Evolutionary conservation across 2,888 invertebrate species (phyloP), one percentile per base, ranked within the genome.

Genomic region (Eilema caniola): DNA sequence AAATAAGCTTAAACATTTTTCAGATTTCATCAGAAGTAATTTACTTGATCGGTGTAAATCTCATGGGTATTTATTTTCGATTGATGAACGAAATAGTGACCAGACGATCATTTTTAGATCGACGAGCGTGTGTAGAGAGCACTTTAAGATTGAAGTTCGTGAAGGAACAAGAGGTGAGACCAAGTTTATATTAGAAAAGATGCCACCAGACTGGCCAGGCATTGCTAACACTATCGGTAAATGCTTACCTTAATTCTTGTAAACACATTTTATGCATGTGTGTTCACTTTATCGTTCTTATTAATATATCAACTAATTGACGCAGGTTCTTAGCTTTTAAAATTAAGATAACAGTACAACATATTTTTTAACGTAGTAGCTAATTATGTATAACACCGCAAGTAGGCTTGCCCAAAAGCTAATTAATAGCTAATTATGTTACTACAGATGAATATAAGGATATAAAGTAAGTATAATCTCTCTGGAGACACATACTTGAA

Each of bases 71-170:
- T n/a, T 98, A 98, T 93, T 98, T 98, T 90, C 97, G 98, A 69
- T 96, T 98, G 80, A 97, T 98, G 96, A 98, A 98, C 77, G 99
- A 99, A 92, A 97, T 99, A 62, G 97, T 98, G 24, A 97, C 98
- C 76, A 95, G 98, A 74, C 96, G 98, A 75, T 98, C 98, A 1
- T 99, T 99, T 89, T 94, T 99, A 70, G 98, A 99, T 87, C 96
- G 98, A 56, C 94, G 98, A 74, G 98, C 97, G 57, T 98, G 97
- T 85, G 97, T 99, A 24, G 98, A 98, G 89, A 97, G 98, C 67
- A 98, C 98, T 65, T 94, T 98, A 62, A 96, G 98, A 81, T 93
- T 98, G 28, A 97, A 97, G 79, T 97, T 97, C 87, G 98, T 98
- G 75, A 97, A 98, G 86, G 97, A 98, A 82, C 98, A 98, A 94